Evolutionary conservation across 2,113 vertebrate genomes (phyloP).

Genomic region (Oreochromis spilurus): DNA sequence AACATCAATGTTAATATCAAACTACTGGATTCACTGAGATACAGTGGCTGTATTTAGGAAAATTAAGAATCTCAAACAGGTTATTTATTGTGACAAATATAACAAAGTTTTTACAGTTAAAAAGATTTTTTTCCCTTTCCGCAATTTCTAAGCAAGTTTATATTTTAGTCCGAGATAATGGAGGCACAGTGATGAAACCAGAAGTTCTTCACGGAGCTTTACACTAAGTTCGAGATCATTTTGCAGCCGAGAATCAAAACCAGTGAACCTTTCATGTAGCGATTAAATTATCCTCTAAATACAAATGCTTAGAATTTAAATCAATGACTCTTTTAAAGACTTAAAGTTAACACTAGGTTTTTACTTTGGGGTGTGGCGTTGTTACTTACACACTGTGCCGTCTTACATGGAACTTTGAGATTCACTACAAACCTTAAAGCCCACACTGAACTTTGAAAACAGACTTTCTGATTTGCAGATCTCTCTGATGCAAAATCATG

Average conservation of each 20-base stretch:
- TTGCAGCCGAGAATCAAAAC: neutral
- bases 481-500: neutral
- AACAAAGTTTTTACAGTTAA: neutral
- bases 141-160: neutral
- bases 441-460: neutral
- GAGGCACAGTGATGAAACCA: neutral
- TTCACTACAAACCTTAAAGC: neutral
- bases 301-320: neutral
- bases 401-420: neutral
- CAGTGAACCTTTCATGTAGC: neutral
- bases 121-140: accelerated
- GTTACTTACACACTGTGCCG: neutral
- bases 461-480: neutral
- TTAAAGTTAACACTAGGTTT: neutral
- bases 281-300: neutral
- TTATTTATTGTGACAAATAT: neutral
- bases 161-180: neutral
- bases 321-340: neutral
- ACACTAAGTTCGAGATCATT: neutral
- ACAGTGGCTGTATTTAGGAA: accelerated
- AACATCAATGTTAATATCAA: neutral
- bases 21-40: neutral
- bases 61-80: accelerated
- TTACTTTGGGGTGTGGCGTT: neutral
- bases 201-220: neutral